Base-by-base conservation (phyloP, 1,140 invertebrate genomes). In the Drosophila lacteicornis region DNA sequence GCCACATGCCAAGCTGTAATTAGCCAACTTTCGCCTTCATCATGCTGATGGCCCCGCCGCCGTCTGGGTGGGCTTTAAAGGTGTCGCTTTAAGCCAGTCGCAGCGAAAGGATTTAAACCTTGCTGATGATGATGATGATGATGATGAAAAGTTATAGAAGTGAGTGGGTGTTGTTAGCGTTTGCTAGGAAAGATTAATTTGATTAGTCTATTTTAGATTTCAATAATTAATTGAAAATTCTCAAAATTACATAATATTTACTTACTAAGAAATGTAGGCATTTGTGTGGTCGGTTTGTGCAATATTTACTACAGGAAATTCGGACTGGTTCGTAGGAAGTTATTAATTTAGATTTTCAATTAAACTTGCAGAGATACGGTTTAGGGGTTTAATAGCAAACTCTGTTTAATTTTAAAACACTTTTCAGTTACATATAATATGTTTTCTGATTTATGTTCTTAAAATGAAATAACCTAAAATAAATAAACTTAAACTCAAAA, bases 1-100 rank as follows among this genome's bases (percentile, higher is more conserved):
- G 63, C 78, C 74, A 88, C 80, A 88, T 87, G 84, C 83, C 80
- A 87, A 80, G 74, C 61, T 33, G 80, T 84, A 87, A 87, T 87
- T 87, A 87, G 80, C 59, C 59, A 57, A 76, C 43, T 69, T 59
- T 62, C 42, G 33, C 51, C 71, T 56, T 53, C 73, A 59, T 47
- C 62, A 58, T 50, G 45, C 30, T 60, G 68, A 74, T 77, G 74
- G 56, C 40, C 30, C 50, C 33, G 33, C 8, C 51, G 27, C n/a
- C 30, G 19, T 2, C 51, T 45, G 27, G 22, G 11, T 40, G 43
- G 75, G 30, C 49, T 69, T 69, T 77, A 77, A 69, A 77, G 57
- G 49, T 59, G 67, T 73, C 27, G 36, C 67, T 71, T 71, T 59
- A 71, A 71, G 36, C 67, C 40, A 38, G 13, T 25, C 46, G 13